These are phyloP conservation scores for Zapornia atra DNA, from an alignment of 2,113 vertebrate genomes.

Conservation along the genomic window DNA sequence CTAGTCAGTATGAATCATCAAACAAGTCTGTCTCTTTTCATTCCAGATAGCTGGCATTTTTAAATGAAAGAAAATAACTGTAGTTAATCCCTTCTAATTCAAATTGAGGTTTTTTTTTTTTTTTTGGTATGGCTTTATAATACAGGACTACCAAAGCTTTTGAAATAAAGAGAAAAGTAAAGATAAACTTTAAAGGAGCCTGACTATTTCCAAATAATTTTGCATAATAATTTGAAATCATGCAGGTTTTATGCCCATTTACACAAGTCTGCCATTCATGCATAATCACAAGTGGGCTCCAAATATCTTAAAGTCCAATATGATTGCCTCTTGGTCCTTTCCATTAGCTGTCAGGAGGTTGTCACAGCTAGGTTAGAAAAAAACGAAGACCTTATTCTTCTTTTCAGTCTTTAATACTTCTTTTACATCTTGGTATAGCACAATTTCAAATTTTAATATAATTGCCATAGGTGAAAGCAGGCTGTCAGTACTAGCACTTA, in stretches of 20 bases:
- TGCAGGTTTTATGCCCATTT: constrained; percentile 30
- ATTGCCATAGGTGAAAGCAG: constrained; percentile 21
- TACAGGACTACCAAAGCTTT: neutral
- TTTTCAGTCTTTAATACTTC: constrained; percentile 5
- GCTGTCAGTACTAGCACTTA: neutral
- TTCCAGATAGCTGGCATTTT: constrained; percentile 41
- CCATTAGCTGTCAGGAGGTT: constrained; percentile 61
- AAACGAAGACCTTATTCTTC: constrained; percentile 51
- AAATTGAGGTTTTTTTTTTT: constrained; percentile 4
- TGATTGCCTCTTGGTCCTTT: constrained; percentile 51
- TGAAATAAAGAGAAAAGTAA: constrained; percentile 33
- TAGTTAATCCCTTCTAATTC: constrained; percentile 16
- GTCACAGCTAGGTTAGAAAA: constrained; percentile 46
- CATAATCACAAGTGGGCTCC: constrained; percentile 12
- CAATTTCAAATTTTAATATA: constrained; percentile 49
- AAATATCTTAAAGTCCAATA: constrained; percentile 38
- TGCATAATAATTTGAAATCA: neutral
- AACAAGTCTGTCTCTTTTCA: neutral
- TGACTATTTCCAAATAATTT: constrained; percentile 27
- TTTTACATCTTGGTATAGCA: constrained; percentile 41
- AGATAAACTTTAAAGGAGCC: neutral
- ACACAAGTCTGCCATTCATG: constrained; percentile 51
- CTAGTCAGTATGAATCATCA: constrained; percentile 25
- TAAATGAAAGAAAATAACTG: constrained; percentile 15
- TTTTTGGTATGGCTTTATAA: neutral